Evolutionary conservation across 2,888 invertebrate genomes (phyloP).

Genomic region (Frankliniella intonsa): DNA sequence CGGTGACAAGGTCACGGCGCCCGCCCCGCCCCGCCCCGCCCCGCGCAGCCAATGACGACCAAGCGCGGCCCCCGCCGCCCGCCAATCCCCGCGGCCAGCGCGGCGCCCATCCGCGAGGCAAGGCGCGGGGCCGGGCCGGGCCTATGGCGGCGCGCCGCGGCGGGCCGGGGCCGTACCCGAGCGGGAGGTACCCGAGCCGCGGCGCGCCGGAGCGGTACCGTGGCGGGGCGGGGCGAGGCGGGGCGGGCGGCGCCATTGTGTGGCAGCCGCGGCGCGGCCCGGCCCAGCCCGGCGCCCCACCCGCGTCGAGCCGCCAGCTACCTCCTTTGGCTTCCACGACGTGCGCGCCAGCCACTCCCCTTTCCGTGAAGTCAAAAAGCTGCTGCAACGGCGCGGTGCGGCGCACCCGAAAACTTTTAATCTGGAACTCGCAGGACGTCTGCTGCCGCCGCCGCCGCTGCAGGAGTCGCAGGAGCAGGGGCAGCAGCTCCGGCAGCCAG

Average conservation of each 20-base stretch:
- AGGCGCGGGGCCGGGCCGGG: background rate
- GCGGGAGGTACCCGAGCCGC: background rate
- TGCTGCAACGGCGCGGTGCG: too few species aligned
- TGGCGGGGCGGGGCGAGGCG: background rate
- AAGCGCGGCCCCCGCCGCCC: background rate
- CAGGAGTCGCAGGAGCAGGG: too few species aligned
- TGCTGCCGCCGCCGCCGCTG: too few species aligned
- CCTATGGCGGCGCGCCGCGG: background rate
- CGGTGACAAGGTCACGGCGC: background rate
- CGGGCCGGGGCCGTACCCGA: background rate
- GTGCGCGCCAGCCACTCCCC: too few species aligned
- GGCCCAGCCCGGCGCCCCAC: background rate
- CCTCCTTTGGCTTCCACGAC: too few species aligned
- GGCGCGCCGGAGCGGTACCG: background rate
- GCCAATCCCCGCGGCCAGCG: background rate
- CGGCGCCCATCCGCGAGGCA: too few species aligned
- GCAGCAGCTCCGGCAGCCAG: too few species aligned
- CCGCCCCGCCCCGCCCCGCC: background rate
- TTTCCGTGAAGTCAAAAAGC: too few species aligned
- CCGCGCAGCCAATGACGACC: slow-evolving; percentile 12
- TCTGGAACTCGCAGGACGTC: background rate
- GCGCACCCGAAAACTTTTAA: background rate
- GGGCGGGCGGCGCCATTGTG: too few species aligned
- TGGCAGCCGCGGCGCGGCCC: background rate
- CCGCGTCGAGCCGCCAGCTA: too few species aligned